Conservation (phyloP, 2,888 invertebrate genomes). For the Odiellus spinosus region DNA sequence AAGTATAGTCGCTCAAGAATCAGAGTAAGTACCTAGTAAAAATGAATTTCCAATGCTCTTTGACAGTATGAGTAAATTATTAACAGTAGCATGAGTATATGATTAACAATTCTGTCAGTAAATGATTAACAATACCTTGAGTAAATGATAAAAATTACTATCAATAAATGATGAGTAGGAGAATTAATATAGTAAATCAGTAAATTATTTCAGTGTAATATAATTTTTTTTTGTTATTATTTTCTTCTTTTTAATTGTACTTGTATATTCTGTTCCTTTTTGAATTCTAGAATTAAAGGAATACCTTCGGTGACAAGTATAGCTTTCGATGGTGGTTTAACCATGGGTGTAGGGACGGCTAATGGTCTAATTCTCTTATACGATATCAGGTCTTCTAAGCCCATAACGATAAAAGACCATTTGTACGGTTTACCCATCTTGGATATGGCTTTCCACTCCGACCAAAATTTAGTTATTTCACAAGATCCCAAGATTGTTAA, state of each 20-base stretch:
- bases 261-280: neutral
- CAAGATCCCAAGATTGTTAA: constrained; percentile 76
- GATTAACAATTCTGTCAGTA: too few species aligned
- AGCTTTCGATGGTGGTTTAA: constrained; percentile 35
- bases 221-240: too few species aligned
- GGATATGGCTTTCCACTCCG: constrained; percentile 59
- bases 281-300: constrained; percentile 21
- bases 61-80: too few species aligned
- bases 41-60: too few species aligned
- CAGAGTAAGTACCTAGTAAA: constrained; percentile 33
- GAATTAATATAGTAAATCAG: too few species aligned
- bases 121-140: too few species aligned
- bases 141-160: too few species aligned
- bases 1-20: constrained; percentile 40
- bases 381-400: constrained; percentile 81
- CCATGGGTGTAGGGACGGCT: constrained; percentile 70
- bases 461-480: constrained; percentile 63
- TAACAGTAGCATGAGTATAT: too few species aligned
- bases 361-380: constrained; percentile 75
- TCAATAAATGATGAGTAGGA: too few species aligned
- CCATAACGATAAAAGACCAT: constrained; percentile 80
- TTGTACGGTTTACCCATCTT: constrained; percentile 83
- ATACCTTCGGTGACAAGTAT: constrained; percentile 62
- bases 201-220: too few species aligned
- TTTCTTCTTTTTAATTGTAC: too few species aligned